phyloP scores from a whole-genome alignment of 2,113 vertebrate species.

The Uria lomvia region DNA sequence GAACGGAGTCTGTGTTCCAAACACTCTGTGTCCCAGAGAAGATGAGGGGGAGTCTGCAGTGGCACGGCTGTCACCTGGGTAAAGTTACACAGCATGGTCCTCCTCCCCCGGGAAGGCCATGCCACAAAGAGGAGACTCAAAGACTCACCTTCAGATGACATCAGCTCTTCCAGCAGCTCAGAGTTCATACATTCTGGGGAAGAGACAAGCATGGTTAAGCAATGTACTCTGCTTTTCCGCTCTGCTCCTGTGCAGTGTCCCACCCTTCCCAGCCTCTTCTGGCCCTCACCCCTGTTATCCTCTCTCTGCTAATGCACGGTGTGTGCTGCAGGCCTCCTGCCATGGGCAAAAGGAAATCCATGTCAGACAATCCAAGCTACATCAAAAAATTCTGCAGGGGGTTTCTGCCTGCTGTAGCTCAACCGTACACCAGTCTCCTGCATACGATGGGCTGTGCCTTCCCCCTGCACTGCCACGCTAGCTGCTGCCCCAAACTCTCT shows the following conservation, averaged over 20 bases:
- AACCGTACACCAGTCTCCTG: not conserved
- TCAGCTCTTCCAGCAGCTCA: slow-evolving; percentile 92
- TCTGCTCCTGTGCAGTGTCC: not conserved
- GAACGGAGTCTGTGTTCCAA: not conserved
- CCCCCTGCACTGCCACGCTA: not conserved
- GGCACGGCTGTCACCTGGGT: not conserved
- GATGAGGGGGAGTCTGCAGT: not conserved
- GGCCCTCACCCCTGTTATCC: not conserved
- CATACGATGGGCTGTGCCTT: not conserved
- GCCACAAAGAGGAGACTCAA: not conserved
- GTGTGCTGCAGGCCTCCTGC: not conserved
- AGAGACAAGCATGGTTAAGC: not conserved
- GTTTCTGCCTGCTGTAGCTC: not conserved
- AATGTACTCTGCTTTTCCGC: not conserved
- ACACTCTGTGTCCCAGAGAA: not conserved
- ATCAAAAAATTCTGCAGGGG: not conserved
- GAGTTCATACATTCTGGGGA: slow-evolving; percentile 88
- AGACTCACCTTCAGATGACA: slow-evolving; percentile 95
- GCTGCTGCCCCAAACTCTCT: not conserved
- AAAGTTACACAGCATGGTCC: not conserved
- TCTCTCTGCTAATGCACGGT: not conserved
- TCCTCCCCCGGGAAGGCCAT: not conserved
- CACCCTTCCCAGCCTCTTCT: not conserved
- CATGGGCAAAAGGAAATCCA: not conserved
- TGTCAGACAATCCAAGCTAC: not conserved